A percentile compares a stretch with the other conserved stretches of the same genome.
Conservation (phyloP, 2,797 vertebrate species). For the Luscinia luscinia region DNA sequence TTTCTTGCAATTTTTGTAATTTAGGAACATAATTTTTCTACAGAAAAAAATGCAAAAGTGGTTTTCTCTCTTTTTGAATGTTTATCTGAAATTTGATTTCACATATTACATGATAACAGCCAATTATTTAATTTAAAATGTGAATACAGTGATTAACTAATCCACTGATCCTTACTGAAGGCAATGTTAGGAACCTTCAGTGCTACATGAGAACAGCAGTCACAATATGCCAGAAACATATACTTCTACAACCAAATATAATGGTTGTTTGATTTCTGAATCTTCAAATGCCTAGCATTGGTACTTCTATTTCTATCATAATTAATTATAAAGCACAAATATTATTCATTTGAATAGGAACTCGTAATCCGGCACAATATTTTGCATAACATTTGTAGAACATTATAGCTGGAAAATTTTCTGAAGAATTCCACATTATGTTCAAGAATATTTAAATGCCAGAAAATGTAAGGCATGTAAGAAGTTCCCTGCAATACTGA, state of each 20-base stretch:
- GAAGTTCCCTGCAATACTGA: neutral
- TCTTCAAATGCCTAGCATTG: neutral
- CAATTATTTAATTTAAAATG: neutral
- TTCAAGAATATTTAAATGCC: neutral
- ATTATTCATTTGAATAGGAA: neutral
- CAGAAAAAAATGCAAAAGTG: neutral
- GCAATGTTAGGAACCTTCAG: neutral
- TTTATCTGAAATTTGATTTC: neutral
- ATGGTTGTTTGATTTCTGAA: neutral
- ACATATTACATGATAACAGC: neutral
- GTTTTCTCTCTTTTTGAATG: neutral
- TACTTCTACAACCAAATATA: neutral
- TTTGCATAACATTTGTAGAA: neutral
- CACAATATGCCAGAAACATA: neutral
- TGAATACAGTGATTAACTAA: neutral
- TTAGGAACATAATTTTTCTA: neutral
- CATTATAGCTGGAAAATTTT: neutral
- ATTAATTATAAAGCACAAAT: neutral
- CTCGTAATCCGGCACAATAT: neutral
- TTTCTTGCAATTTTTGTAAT: neutral
- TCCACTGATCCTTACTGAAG: neutral
- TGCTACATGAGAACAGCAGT: neutral
- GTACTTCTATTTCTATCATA: neutral
- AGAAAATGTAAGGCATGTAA: neutral
- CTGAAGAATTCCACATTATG: neutral